Evolutionary conservation across 1,140 invertebrate species (phyloP), one percentile per base, ranked within the genome.

Genomic region (Dufourea novaeangliae): DNA sequence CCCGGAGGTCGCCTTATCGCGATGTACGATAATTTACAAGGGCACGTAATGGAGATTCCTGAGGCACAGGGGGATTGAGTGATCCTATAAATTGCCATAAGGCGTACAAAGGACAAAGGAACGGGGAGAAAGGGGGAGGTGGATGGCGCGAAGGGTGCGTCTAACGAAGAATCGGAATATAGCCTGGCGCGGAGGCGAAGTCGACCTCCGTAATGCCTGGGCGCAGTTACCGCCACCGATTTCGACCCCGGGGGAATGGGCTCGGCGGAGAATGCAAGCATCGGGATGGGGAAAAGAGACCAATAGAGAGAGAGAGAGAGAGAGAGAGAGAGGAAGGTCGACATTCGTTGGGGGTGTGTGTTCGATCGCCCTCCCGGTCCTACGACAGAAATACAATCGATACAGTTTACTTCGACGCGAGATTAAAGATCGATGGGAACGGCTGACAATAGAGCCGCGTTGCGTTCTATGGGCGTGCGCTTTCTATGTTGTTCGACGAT

Each of bases 371-470:
- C 22, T 32, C 44, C 54, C 46, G 52, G 41, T 66, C 68, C 39
- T 52, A 46, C 34, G 64, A 73, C 78, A 79, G 75, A 78, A 78
- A 79, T 68, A 87, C 72, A 83, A 82, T 87, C 83, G 78, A 84
- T 82, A 74, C 74, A 80, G 85, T 87, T 87, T 76, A 84, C 80
- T 67, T 29, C 39, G 50, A 27, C 63, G 56, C 62, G 66, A 83
- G 86, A 87, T 87, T 85, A 84, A 79, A 83, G 76, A 87, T 87
- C 83, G 83, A 87, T 80, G 81, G 63, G 82, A 84, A 66, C 27
- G 59, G n/a, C 22, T 54, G 61, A 87, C 86, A 86, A 87, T 87
- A 66, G n/a, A 79, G 11, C 44, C 37, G 7, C 44, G 56, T 83
- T 64, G 67, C 54, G 69, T 72, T 50, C 77, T 27, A 70, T 56